These are phyloP conservation scores for Clarias platycephalus DNA, from an alignment of 2,797 vertebrate genomes.

Conservation along the genomic window DNA sequence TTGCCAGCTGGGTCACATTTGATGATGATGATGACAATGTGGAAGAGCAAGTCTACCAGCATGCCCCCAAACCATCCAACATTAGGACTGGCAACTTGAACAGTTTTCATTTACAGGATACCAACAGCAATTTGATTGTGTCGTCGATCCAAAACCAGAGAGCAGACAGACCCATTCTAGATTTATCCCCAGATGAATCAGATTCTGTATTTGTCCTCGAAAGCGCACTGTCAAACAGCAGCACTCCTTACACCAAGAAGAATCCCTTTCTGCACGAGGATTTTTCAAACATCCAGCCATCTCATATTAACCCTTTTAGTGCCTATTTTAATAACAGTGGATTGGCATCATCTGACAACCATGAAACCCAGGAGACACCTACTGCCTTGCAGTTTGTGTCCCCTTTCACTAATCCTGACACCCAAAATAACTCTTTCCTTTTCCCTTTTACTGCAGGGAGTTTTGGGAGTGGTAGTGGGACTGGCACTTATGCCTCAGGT, in stretches of 20 bases:
- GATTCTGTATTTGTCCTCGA: slow-evolving; percentile 72
- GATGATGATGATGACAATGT: slow-evolving; percentile 80
- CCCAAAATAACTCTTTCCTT: slow-evolving; percentile 75
- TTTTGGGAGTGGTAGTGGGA: slow-evolving; percentile 58
- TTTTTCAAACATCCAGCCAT: slow-evolving; percentile 79
- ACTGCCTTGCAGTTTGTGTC: slow-evolving; percentile 49
- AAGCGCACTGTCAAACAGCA: slow-evolving; percentile 65
- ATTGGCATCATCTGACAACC: slow-evolving; percentile 24
- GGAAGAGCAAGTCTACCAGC: slow-evolving; percentile 48
- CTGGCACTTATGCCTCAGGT: slow-evolving; percentile 62
- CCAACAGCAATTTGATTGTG: slow-evolving; percentile 66
- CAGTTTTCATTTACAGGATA: slow-evolving; percentile 63
- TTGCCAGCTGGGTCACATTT: slow-evolving; percentile 88
- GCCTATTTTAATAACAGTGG: slow-evolving; percentile 80
- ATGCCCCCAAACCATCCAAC: slow-evolving; percentile 62
- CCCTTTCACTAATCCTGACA: slow-evolving; percentile 65
- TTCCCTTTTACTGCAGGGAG: slow-evolving; percentile 72
- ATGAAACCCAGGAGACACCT: slow-evolving; percentile 24
- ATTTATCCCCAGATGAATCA: slow-evolving; percentile 75
- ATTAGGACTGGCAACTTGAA: slow-evolving; percentile 61
- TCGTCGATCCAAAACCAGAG: slow-evolving; percentile 53
- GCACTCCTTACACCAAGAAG: slow-evolving; percentile 73
- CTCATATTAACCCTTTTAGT: slow-evolving; percentile 86
- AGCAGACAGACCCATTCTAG: slow-evolving; percentile 72
- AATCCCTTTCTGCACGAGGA: slow-evolving; percentile 85